A percentile compares a stretch with the other conserved stretches of the same genome.
phyloP scores from a whole-genome alignment of 2,797 vertebrate genomes.

The Manis javanica region DNA sequence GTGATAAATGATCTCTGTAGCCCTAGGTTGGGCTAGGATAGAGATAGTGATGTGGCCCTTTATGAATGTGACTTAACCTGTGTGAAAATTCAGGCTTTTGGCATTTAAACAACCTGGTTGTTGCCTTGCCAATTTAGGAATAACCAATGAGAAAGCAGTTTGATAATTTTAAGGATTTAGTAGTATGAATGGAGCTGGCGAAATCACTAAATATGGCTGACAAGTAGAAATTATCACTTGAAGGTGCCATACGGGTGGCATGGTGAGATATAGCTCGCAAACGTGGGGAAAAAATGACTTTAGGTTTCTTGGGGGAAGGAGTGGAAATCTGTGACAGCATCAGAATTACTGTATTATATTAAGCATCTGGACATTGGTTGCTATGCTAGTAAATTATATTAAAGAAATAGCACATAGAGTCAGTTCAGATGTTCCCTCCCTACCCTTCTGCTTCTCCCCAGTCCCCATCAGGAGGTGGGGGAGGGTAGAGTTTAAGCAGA shows the following conservation, averaged over 20 bases:
- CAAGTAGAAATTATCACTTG: not conserved
- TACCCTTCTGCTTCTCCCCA: not conserved
- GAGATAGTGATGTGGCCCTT: not conserved
- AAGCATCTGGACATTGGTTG: not conserved
- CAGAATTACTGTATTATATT: not conserved
- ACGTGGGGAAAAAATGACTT: not conserved
- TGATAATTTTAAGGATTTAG: not conserved
- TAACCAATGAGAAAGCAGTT: not conserved
- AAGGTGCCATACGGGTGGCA: not conserved
- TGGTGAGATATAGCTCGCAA: not conserved
- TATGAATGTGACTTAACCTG: not conserved
- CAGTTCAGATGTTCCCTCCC: not conserved
- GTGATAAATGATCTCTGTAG: not conserved
- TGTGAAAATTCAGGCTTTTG: slow-evolving; percentile 44
- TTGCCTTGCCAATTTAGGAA: slow-evolving; percentile 1
- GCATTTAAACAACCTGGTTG: not conserved
- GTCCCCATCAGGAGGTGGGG: not conserved
- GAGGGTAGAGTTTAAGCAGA: not conserved
- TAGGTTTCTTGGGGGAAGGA: not conserved
- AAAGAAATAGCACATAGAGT: not conserved
- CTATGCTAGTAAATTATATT: not conserved
- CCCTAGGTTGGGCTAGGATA: not conserved
- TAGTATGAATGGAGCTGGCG: slow-evolving; percentile 19
- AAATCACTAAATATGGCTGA: not conserved
- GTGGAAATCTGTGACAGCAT: not conserved